Evolutionary conservation across 2,113 vertebrate species (phyloP).

Genomic region (Ancistrus triradiatus): DNA sequence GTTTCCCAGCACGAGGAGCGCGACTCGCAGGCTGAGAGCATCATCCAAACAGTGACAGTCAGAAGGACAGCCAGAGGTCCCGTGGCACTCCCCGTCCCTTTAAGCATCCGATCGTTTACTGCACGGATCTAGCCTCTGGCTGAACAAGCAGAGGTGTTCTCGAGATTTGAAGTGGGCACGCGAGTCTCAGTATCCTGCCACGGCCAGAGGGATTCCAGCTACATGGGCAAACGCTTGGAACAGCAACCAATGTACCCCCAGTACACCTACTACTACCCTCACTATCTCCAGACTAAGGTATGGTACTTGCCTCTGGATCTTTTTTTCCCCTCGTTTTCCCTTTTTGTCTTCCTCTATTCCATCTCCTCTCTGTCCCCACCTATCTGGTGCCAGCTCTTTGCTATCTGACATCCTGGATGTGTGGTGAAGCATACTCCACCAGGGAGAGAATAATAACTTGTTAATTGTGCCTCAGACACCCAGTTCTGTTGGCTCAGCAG

Average conservation of each 20-base stretch:
- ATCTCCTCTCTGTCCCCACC: constrained; percentile 11
- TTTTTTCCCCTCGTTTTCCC: not conserved
- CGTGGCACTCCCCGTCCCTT: constrained; percentile 31
- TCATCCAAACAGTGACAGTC: constrained; percentile 34
- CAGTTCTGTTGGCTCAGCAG: constrained; percentile 33
- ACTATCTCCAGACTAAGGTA: constrained; percentile 92
- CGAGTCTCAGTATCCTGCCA: constrained; percentile 61
- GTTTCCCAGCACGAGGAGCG: constrained; percentile 15
- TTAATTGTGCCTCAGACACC: not conserved
- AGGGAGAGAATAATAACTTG: constrained; percentile 7
- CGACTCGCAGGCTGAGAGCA: constrained; percentile 12
- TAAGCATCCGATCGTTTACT: constrained; percentile 1
- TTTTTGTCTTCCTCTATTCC: not conserved
- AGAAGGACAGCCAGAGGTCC: constrained; percentile 38
- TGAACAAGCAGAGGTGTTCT: constrained; percentile 16
- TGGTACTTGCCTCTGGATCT: constrained; percentile 32
- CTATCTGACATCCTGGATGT: constrained; percentile 5
- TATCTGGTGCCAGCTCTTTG: constrained; percentile 10
- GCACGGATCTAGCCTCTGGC: constrained; percentile 32
- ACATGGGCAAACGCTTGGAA: constrained; percentile 92
- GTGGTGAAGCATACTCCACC: not conserved
- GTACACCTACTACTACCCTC: constrained; percentile 90
- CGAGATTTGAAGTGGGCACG: constrained; percentile 31
- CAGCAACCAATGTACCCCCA: constrained; percentile 93
- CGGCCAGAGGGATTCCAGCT: constrained; percentile 84